phyloP scores from a whole-genome alignment of 2,113 vertebrate species.

The Daphoenositta chrysoptera region DNA sequence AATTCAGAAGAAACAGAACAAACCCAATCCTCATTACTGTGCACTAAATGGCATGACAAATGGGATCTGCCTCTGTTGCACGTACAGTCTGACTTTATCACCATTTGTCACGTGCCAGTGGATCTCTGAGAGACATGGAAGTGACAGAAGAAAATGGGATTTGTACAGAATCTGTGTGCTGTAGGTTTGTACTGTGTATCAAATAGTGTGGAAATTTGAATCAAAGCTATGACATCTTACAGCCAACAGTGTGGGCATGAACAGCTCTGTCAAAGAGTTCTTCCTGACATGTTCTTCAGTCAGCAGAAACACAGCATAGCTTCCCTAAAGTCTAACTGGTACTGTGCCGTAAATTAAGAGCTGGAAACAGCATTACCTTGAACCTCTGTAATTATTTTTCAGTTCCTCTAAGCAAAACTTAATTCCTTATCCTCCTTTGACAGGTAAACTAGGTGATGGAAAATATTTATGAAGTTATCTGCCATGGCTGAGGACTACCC shows the following conservation, averaged over 20 bases:
- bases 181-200: background rate
- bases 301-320: background rate
- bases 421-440: background rate
- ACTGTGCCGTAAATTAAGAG: background rate
- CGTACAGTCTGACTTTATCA: background rate
- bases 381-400: background rate
- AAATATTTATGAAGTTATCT: background rate
- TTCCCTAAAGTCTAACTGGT: background rate
- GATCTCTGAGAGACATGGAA: background rate
- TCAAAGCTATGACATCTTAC: background rate
- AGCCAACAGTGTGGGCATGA: background rate
- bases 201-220: background rate
- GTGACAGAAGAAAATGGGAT: background rate
- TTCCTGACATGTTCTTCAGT: background rate
- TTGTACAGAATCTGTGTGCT: background rate
- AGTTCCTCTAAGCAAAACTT: background rate
- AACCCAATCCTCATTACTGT: accelerated
- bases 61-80: background rate
- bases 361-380: background rate
- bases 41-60: background rate
- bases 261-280: background rate
- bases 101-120: background rate
- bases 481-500: background rate
- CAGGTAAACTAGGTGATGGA: background rate
- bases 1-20: background rate